Evolutionary conservation across 92 coral and sea anemone genomes (phyloP).

Genomic region (Zoanthus sociatus): DNA sequence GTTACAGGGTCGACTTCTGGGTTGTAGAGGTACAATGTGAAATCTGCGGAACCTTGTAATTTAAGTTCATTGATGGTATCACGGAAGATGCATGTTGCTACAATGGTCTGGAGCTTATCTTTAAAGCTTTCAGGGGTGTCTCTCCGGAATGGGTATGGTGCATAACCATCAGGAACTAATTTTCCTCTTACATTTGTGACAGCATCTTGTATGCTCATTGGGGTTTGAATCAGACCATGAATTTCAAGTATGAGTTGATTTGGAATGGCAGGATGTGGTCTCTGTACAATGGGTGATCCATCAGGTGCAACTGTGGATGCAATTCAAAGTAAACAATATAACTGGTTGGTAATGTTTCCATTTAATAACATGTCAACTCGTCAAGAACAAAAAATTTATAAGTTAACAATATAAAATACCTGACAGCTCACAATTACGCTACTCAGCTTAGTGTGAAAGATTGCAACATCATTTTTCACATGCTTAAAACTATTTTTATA

Average conservation of each 20-base stretch:
- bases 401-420: neutral
- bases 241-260: slow-evolving; percentile 25
- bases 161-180: slow-evolving; percentile 55
- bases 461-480: too few species aligned
- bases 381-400: too few species aligned
- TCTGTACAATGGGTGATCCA: slow-evolving; percentile 35
- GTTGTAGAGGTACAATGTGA: slow-evolving; percentile 33
- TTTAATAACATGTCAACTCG: too few species aligned
- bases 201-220: slow-evolving; percentile 51
- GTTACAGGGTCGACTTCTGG: slow-evolving; percentile 67
- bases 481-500: too few species aligned
- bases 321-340: neutral
- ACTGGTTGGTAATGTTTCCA: neutral
- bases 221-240: slow-evolving; percentile 23
- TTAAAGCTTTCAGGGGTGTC: slow-evolving; percentile 39
- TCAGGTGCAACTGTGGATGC: neutral
- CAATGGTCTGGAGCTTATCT: slow-evolving; percentile 40
- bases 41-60: slow-evolving; percentile 43
- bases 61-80: slow-evolving; percentile 25
- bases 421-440: neutral
- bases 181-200: slow-evolving; percentile 16
- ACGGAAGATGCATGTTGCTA: slow-evolving; percentile 50
- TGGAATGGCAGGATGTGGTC: slow-evolving; percentile 39
- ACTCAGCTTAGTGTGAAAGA: too few species aligned
- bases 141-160: slow-evolving; percentile 22